Conservation (phyloP, 2,888 invertebrate genomes). For the Maniola hyperantus region DNA sequence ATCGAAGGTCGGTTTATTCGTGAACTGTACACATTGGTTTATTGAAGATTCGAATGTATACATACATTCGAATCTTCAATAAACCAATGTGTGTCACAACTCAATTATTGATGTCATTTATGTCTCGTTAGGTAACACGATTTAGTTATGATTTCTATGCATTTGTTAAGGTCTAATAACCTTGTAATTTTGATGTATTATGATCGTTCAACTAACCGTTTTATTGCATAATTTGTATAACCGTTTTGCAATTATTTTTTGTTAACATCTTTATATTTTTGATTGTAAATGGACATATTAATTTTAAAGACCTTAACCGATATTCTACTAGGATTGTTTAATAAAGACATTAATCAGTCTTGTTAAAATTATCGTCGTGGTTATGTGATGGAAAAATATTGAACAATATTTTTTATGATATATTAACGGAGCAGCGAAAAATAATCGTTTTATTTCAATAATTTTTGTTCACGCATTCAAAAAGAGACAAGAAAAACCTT, state of each 20-base stretch:
- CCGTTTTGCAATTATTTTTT: slow-evolving; percentile 1
- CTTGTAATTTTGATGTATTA: slow-evolving; percentile 23
- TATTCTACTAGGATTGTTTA: not conserved
- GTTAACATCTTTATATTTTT: not conserved
- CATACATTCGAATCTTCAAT: no score
- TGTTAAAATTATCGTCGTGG: not conserved
- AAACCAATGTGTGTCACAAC: no score
- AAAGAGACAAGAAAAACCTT: no score
- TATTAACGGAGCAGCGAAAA: no score
- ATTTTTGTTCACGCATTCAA: no score
- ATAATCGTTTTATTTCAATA: no score
- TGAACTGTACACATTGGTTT: slow-evolving; percentile 16
- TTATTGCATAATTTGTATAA: slow-evolving; percentile 12
- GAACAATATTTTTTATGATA: not conserved
- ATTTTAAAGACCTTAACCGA: not conserved
- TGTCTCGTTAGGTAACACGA: slow-evolving; percentile 31
- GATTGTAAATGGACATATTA: slow-evolving; percentile 1
- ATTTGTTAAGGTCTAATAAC: slow-evolving; percentile 25
- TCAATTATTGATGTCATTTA: slow-evolving; percentile 36
- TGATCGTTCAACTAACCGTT: slow-evolving; percentile 17
- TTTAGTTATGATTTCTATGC: slow-evolving; percentile 26
- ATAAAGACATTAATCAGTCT: not conserved
- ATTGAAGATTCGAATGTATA: slow-evolving; percentile 34
- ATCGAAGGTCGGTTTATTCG: slow-evolving; percentile 35
- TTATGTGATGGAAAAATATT: not conserved